Evolutionary conservation across 2,113 vertebrate genomes (phyloP).

Genomic region (Pseudorhombus dupliciocellatus): DNA sequence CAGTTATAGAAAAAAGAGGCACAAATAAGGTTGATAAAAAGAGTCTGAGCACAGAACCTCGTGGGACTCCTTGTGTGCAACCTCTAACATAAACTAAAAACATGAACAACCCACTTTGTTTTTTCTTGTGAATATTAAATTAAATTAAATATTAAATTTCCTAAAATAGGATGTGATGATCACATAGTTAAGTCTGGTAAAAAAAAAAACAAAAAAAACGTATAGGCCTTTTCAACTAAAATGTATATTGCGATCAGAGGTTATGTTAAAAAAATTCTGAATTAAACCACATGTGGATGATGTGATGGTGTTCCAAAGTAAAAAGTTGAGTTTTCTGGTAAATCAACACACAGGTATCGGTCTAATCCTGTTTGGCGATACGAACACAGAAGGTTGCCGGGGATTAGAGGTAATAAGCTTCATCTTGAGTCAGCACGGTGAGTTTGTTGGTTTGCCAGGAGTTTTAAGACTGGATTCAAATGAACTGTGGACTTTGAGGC

Average conservation of each 20-base stretch:
- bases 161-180: too few relatives aligned
- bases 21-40: too few relatives aligned
- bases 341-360: slow-evolving; percentile 32
- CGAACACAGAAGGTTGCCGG: slow-evolving; percentile 39
- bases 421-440: slow-evolving; percentile 48
- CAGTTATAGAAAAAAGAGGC: too few relatives aligned
- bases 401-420: slow-evolving; percentile 61
- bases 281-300: slow-evolving; percentile 20
- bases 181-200: too few relatives aligned
- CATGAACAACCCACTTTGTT: too few relatives aligned
- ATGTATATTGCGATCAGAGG: neutral
- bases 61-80: too few relatives aligned
- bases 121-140: too few relatives aligned
- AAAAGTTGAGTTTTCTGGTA: slow-evolving; percentile 30
- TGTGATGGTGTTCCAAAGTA: slow-evolving; percentile 16
- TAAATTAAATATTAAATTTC: too few relatives aligned
- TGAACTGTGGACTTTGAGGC: slow-evolving; percentile 55
- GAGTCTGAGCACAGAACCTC: too few relatives aligned
- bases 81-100: too few relatives aligned
- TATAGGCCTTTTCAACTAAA: neutral
- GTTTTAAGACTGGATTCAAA: slow-evolving; percentile 48
- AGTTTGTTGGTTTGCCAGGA: slow-evolving; percentile 38
- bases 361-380: slow-evolving; percentile 54
- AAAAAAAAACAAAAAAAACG: neutral
- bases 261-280: neutral